Evolutionary conservation across 2,888 invertebrate genomes (phyloP).

Genomic region (Amiota communis): DNA sequence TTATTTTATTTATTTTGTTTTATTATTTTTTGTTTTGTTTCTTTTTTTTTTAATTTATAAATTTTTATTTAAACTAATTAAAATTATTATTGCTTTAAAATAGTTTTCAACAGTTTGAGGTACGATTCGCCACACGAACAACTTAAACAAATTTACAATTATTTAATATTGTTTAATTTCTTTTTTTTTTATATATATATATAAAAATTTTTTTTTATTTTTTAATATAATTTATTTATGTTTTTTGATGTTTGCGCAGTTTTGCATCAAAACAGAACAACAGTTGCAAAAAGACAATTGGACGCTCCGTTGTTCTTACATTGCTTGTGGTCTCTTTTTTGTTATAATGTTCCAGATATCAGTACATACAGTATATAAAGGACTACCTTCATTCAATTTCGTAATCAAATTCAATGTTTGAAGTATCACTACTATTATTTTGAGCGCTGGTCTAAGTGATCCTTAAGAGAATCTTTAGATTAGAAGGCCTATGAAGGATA

Average conservation of each 20-base stretch:
- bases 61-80: conserved; percentile 33
- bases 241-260: conserved; percentile 47
- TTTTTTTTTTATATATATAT: conserved; percentile 25
- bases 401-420: too few relatives aligned
- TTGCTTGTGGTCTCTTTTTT: conserved; percentile 72
- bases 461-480: too few relatives aligned
- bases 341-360: too few relatives aligned
- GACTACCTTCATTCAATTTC: too few relatives aligned
- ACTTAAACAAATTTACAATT: conserved; percentile 20
- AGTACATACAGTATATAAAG: too few relatives aligned
- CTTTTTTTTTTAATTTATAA: conserved; percentile 38
- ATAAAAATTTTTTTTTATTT: conserved; percentile 3
- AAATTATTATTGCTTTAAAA: conserved; percentile 23
- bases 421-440: too few relatives aligned
- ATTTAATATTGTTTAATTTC: conserved; percentile 16
- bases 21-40: conserved; percentile 47
- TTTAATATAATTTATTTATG: neutral
- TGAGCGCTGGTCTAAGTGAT: too few relatives aligned
- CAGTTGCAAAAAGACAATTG: conserved; percentile 74
- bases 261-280: conserved; percentile 73
- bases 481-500: too few relatives aligned
- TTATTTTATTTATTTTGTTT: conserved; percentile 43
- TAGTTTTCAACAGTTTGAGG: conserved; percentile 58
- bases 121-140: conserved; percentile 46
- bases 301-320: conserved; percentile 74